Base-by-base conservation (phyloP, 1,140 invertebrate species). In the Drosophila bocki region DNA sequence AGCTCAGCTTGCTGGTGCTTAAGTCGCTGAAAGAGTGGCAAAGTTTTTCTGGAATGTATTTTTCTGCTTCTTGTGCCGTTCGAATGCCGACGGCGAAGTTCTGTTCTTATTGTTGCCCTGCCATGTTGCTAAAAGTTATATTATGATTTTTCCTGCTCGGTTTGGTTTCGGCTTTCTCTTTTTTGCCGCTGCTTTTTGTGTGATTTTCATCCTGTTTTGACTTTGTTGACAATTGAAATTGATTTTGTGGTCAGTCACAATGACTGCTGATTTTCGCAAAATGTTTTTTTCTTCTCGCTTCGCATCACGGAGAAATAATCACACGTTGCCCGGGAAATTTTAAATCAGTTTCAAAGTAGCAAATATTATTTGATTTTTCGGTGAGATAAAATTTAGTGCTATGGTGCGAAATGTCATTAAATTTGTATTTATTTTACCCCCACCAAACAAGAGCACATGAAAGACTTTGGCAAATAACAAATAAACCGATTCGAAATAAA, bases 171-270 rank as follows among this genome's bases (percentile, higher is more conserved):
- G 45, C 60, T 77, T 76, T 76, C 15, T 65, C 37, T 37, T 35
- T 59, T 50, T 57, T 77, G 42, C 17, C 7, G 29, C 51, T 48
- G 60, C 65, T 57, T 75, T 61, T 62, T 44, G 53, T 68, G 29
- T 69, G 48, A 42, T 81, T 72, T 74, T 84, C 75, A 69, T 75
- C 75, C 71, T 87, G 67, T 79, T 87, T 87, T 87, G 80, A 88
- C 81, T 88, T 88, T 88, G 84, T 88, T 88, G 84, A 88, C 85
- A 88, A 88, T 88, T 85, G 84, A 88, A 88, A 90, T 88, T 90
- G 85, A 88, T 88, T 88, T 88, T 88, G 84, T 56, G 84, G 84
- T 88, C 82, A 63, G 37, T 65, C 81, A 82, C 80, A 83, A 83
- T 83, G 68, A 64, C 47, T 83, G 83, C 87, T 82, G 83, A 87